Conservation (phyloP, 2,888 invertebrate species). For the Cheilosia scutellata region DNA sequence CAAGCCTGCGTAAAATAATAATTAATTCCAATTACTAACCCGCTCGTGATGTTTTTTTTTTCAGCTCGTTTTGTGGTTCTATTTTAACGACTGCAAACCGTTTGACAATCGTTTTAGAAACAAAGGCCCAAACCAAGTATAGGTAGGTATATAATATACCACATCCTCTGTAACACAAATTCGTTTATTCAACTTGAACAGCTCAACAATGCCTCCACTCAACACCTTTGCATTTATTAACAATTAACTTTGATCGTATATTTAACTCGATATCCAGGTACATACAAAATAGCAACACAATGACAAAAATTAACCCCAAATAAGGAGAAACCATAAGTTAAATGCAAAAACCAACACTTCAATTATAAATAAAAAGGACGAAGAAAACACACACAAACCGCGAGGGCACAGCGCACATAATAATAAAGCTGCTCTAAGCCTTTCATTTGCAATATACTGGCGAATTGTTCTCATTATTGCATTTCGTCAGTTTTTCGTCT, state of each 20-base stretch:
- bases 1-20: too few species aligned
- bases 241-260: constrained; percentile 65
- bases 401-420: constrained; percentile 33
- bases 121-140: neutral
- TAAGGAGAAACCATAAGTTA: constrained; percentile 47
- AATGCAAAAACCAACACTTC: constrained; percentile 63
- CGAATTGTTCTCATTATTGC: constrained; percentile 63
- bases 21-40: too few species aligned
- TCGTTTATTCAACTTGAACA: constrained; percentile 39
- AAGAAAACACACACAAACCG: constrained; percentile 32
- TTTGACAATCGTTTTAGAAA: neutral
- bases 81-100: too few species aligned
- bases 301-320: constrained; percentile 24
- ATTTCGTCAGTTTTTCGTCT: constrained; percentile 17
- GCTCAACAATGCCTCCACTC: constrained; percentile 34
- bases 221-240: constrained; percentile 67
- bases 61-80: too few species aligned
- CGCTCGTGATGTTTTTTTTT: too few species aligned
- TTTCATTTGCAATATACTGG: constrained; percentile 3
- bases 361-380: constrained; percentile 63
- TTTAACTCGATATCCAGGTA: constrained; percentile 58
- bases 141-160: neutral
- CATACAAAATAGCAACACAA: constrained; percentile 56
- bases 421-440: constrained; percentile 31
- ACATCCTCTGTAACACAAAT: constrained; percentile 48